Evolutionary conservation across 2,797 vertebrate species (phyloP), one percentile per base, ranked within the genome.

Genomic region (Pempheris klunzingeri): DNA sequence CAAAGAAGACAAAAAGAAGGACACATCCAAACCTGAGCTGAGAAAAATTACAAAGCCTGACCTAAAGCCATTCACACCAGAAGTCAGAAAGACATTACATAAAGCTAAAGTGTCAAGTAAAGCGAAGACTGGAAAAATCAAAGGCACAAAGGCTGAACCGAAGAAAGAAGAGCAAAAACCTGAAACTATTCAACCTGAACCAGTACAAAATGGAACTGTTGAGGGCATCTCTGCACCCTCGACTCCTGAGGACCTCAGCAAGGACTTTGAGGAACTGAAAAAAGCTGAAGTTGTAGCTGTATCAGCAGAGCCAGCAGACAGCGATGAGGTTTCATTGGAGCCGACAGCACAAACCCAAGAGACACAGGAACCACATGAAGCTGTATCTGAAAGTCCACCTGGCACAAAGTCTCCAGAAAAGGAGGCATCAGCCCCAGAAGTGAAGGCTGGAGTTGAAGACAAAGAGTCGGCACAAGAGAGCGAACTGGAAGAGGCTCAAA

Each of bases 61-160:
- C 87, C 93, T 99, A 44, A 99, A 98, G 84, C 96, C 98, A 9
- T 97, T 99, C 47, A 99, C 98, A 9, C 97, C 98, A 55, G 98
- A 99, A 90, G 98, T 99, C 26, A 96, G 97, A 61, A 99, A 99
- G 94, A 99, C 98, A 0, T 90, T 99, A 64, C 97, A 97, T 83
- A 99, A 97, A 92, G 97, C 96, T 62, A 99, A 99, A 91, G 94
- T 92, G 34, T 97, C 97, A 60, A 94, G 94, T 28, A 97, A 97
- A 93, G 65, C 95, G 66, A 98, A 97, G 91, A 86, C 91, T 22
- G 96, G 95, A 59, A 99, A 97, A 92, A 59, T 67, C 54, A 96
- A 94, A 90, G 62, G 68, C 32, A 41, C 86, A 43, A 93, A 92
- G 80, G 64, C 75, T 50, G 87, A 90, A 80, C 46, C 79, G 3